These are phyloP conservation scores for Chrysopa pallens DNA, from an alignment of 1,140 invertebrate species.

Conservation along the genomic window DNA sequence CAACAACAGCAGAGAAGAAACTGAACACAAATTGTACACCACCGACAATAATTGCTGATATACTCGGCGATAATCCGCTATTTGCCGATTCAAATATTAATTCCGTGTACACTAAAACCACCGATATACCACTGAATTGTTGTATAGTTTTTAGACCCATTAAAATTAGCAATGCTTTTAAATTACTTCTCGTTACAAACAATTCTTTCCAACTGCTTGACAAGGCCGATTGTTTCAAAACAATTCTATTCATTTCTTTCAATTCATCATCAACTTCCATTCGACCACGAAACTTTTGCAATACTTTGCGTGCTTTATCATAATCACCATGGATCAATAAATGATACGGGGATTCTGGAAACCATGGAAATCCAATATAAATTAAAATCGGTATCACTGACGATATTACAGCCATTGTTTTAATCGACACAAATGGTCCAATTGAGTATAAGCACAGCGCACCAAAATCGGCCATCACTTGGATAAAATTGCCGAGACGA, in stretches of 20 bases:
- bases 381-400: constrained; percentile 4
- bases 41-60: constrained; percentile 22
- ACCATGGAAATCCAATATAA: constrained; percentile 10
- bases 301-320: constrained; percentile 25
- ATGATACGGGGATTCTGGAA: constrained; percentile 15
- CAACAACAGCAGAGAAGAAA: constrained; percentile 16
- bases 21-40: constrained; percentile 15
- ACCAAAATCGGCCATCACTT: not conserved
- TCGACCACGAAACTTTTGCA: constrained; percentile 30
- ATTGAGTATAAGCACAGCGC: not conserved
- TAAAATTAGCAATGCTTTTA: constrained; percentile 14
- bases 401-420: constrained; percentile 2
- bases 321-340: constrained; percentile 15
- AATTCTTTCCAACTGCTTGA: constrained; percentile 12
- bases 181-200: constrained; percentile 11
- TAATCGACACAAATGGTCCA: not conserved
- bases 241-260: constrained; percentile 19
- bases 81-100: constrained; percentile 22
- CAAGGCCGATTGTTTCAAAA: constrained; percentile 12
- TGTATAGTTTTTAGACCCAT: constrained; percentile 33
- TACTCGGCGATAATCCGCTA: constrained; percentile 10
- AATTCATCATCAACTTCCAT: constrained; percentile 22
- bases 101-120: constrained; percentile 33
- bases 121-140: constrained; percentile 28
- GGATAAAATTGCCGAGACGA: not conserved